Percentiles rank a stretch among this genome's conserved stretches.
Evolutionary conservation across 2,888 invertebrate species (phyloP).

Genomic region (Hyalella azteca): DNA sequence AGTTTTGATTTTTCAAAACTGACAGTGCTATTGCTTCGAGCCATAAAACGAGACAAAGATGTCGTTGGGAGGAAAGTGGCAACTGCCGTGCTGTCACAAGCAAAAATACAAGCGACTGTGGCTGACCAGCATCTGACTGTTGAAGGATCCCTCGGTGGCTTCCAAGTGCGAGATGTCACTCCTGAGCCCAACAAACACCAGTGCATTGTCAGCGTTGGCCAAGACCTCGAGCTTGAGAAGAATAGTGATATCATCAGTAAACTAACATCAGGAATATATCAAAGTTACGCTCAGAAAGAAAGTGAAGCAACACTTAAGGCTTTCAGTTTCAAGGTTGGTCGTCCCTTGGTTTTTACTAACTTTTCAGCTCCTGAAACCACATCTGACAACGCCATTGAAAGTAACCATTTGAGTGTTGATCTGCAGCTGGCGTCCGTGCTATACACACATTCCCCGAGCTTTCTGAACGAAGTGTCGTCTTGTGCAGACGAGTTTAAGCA

Average conservation of each 20-base stretch:
- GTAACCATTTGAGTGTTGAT: constrained; percentile 62
- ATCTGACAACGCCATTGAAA: constrained; percentile 27
- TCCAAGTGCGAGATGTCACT: constrained; percentile 85
- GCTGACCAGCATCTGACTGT: constrained; percentile 65
- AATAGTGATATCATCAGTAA: constrained; percentile 62
- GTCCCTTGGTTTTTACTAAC: constrained; percentile 55
- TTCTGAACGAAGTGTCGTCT: constrained; percentile 82
- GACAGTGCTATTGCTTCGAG: constrained; percentile 83
- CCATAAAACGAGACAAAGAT: constrained; percentile 74
- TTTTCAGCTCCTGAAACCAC: constrained; percentile 8
- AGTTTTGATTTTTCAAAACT: constrained; percentile 92
- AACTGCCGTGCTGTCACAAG: constrained; percentile 90
- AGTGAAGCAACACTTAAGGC: constrained; percentile 65
- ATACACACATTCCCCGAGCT: constrained; percentile 89
- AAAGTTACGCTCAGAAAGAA: constrained; percentile 61
- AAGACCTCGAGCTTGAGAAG: constrained; percentile 68
- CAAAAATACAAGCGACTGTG: constrained; percentile 83
- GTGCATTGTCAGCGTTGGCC: constrained; percentile 83
- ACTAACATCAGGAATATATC: constrained; percentile 63
- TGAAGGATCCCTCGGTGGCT: constrained; percentile 84
- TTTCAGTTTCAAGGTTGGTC: constrained; percentile 66
- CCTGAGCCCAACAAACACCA: constrained; percentile 82
- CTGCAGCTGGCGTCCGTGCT: constrained; percentile 86
- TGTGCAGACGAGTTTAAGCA: constrained; percentile 91
- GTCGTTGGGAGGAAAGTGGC: constrained; percentile 86